Conservation (phyloP, 2,888 invertebrate species). For the Sarcophaga caerulescens region DNA sequence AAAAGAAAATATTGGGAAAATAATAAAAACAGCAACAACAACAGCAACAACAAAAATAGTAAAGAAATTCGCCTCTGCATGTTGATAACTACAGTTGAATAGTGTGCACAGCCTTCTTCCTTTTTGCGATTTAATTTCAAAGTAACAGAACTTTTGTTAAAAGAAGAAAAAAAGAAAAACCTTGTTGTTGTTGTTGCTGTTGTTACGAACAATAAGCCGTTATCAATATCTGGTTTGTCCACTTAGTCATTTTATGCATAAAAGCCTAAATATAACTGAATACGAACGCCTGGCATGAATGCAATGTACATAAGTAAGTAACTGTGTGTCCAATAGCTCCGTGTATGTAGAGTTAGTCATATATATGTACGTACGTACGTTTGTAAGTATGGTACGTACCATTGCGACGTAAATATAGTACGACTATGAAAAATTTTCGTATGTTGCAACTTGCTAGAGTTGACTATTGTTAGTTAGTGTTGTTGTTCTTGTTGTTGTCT, state of each 20-base stretch:
- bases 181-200: constrained; percentile 22
- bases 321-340: not conserved
- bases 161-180: constrained; percentile 2
- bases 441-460: constrained; percentile 47
- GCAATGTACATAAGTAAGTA: not conserved
- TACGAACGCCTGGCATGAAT: constrained; percentile 4
- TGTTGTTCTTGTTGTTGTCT: not conserved
- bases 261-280: constrained; percentile 46
- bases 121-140: constrained; percentile 70
- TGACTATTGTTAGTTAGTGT: constrained; percentile 31
- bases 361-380: constrained; percentile 44
- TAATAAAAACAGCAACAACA: constrained; percentile 39
- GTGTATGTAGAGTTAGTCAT: constrained; percentile 25
- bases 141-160: constrained; percentile 76
- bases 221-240: constrained; percentile 81
- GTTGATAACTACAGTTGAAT: constrained; percentile 60
- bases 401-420: constrained; percentile 58
- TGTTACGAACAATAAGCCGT: constrained; percentile 76
- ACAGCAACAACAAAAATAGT: constrained; percentile 25
- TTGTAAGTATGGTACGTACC: constrained; percentile 29
- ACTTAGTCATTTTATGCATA: constrained; percentile 73
- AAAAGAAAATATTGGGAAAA: constrained; percentile 21
- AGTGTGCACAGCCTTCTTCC: constrained; percentile 64
- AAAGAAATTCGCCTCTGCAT: constrained; percentile 59
- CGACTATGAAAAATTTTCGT: constrained; percentile 47